These are phyloP conservation scores for Bombus pascuorum DNA, from an alignment of 1,140 invertebrate species.

Conservation along the genomic window DNA sequence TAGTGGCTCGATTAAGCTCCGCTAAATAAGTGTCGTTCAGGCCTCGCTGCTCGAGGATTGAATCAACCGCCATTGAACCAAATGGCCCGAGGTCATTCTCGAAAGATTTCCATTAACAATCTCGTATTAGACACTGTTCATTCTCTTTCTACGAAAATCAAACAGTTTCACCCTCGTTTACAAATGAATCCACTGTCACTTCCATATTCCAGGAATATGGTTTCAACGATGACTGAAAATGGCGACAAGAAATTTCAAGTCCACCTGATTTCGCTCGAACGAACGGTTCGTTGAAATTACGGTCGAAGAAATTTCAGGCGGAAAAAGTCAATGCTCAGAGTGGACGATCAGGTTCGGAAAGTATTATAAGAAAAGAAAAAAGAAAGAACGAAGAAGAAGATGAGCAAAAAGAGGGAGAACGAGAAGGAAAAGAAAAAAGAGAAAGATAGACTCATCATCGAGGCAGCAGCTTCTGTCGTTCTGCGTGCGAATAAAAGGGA, in stretches of 20 bases:
- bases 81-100: slow-evolving; percentile 41
- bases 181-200: too few species aligned
- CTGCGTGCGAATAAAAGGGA: slow-evolving; percentile 31
- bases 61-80: slow-evolving; percentile 46
- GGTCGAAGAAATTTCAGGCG: not conserved
- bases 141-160: not conserved
- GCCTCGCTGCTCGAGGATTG: slow-evolving; percentile 11
- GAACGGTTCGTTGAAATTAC: not conserved
- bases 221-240: not conserved
- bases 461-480: slow-evolving; percentile 2
- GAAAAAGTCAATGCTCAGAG: not conserved
- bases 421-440: not conserved
- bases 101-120: slow-evolving; percentile 18
- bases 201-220: too few species aligned
- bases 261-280: not conserved
- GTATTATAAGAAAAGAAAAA: not conserved
- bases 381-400: not conserved
- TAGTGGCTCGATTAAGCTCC: slow-evolving; percentile 35
- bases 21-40: slow-evolving; percentile 41
- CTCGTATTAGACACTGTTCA: not conserved
- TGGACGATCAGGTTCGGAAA: not conserved
- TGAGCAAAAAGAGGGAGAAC: too few species aligned
- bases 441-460: slow-evolving; percentile 7
- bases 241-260: not conserved
- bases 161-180: not conserved